Percentiles rank a stretch among this genome's conserved stretches.
Evolutionary conservation across 2,113 vertebrate genomes (phyloP).

Genomic region (Rhinogobius similis): DNA sequence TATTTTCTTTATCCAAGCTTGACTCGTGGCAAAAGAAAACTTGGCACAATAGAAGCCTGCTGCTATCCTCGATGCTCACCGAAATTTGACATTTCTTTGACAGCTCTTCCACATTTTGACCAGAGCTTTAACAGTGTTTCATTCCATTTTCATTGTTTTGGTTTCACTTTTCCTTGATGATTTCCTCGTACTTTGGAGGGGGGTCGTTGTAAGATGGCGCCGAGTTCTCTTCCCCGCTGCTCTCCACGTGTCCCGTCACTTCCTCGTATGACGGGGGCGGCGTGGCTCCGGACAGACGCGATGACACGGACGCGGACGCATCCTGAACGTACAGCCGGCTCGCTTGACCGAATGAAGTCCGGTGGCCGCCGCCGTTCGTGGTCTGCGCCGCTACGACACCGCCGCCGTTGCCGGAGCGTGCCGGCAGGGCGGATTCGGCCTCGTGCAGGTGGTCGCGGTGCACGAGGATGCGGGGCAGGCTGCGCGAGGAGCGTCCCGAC

Average conservation of each 20-base stretch:
- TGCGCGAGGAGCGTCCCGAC: constrained; percentile 81
- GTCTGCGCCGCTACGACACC: not conserved
- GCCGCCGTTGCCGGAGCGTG: not conserved
- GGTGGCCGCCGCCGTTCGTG: constrained; percentile 16
- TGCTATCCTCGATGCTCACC: not conserved
- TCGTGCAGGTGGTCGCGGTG: constrained; percentile 75
- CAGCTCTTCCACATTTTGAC: no score
- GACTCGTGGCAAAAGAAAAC: not conserved
- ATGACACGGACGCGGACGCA: constrained; percentile 75
- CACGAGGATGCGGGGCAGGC: constrained; percentile 85
- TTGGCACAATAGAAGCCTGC: not conserved
- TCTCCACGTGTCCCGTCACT: constrained; percentile 85
- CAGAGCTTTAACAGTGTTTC: no score
- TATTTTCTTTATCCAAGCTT: not conserved
- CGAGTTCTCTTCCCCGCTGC: constrained; percentile 81
- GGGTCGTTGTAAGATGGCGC: constrained; percentile 84
- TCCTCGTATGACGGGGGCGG: constrained; percentile 90
- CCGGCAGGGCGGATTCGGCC: constrained; percentile 9
- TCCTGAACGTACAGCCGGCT: constrained; percentile 80
- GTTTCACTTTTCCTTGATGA: constrained; percentile 69
- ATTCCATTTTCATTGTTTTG: not conserved
- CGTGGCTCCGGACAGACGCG: constrained; percentile 85
- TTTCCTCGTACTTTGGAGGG: constrained; percentile 89
- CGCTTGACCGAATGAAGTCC: constrained; percentile 52
- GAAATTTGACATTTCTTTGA: not conserved